Base-by-base conservation (phyloP, 2,888 invertebrate species). In the Laspeyria flexula region DNA sequence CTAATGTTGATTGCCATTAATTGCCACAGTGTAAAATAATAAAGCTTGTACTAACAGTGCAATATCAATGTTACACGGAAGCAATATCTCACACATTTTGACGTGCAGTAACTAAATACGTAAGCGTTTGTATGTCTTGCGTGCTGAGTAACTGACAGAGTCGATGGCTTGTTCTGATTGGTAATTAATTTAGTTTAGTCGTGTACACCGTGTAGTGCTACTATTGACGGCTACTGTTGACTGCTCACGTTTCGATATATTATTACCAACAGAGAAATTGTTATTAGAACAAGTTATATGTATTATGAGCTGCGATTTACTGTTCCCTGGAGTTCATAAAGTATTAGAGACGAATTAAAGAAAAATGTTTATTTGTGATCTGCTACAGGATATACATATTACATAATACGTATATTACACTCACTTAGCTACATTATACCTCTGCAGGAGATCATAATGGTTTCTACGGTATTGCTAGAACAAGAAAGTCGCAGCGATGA, bases 141-240 rank as follows among this genome's bases (percentile, higher is more conserved):
- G 56, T 65, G 57, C 55, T 30, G 40, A 45, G 21, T 59, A 57
- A 65, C 72, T 62, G 82, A 81, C 82, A 73, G 67, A 50, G 64
- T 59, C 65, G 79, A 77, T 75, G 81, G 79, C 46, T 65, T 55
- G 67, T 63, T 71, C 55, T 77, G 79, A 79, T 71, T 57, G 68
- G 71, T 58, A 68, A 78, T 82, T 79, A 74, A 81, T 81, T 80
- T 72, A 58, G 66, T 66, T 59, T 50, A 55, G 63, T 61, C 63
- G 64, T 41, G 61, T 49, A 52, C 53, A 46, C 31, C 63, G 60
- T 64, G 61, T 61, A 55, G 63, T 43, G 42, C 47, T 40, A 30
- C 45, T 49, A 51, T 44, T 42, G 42, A 33, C 25, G 9, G 29
- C 23, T 43, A 49, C 43, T 29, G 33, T 18, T n/a, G n/a, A n/a